A percentile compares a stretch with the other conserved stretches of the same genome.
Evolutionary conservation across 2,888 invertebrate species (phyloP).

Genomic region (Drosophila tripunctata): DNA sequence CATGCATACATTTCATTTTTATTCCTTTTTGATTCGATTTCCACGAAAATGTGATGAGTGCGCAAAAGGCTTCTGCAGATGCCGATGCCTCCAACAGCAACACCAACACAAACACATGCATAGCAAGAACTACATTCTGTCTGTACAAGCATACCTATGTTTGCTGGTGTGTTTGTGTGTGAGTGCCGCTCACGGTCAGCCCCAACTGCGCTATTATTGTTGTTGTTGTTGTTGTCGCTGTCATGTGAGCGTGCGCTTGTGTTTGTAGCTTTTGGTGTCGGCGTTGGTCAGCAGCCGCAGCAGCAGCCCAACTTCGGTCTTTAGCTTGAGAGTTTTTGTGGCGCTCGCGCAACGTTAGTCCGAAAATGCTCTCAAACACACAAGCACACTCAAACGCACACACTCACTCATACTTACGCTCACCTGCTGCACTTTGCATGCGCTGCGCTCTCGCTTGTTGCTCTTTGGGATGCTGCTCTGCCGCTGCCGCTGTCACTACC

Average conservation of each 20-base stretch:
- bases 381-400: slow-evolving; percentile 8
- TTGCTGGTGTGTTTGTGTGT: slow-evolving; percentile 27
- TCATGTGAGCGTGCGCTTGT: slow-evolving; percentile 61
- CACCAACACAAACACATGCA: slow-evolving; percentile 32
- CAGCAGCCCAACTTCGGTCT: slow-evolving; percentile 56
- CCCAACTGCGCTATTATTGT: slow-evolving; percentile 59
- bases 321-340: slow-evolving; percentile 53
- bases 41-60: slow-evolving; percentile 82
- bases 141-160: slow-evolving; percentile 25
- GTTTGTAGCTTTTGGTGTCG: slow-evolving; percentile 59
- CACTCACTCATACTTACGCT: slow-evolving; percentile 31
- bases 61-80: slow-evolving; percentile 79
- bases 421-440: slow-evolving; percentile 76
- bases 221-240: slow-evolving; percentile 36
- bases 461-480: slow-evolving; percentile 48
- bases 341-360: slow-evolving; percentile 62
- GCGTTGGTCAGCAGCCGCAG: slow-evolving; percentile 42
- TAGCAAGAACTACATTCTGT: slow-evolving; percentile 15
- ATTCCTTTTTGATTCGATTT: slow-evolving; percentile 78
- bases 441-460: slow-evolving; percentile 61
- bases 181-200: slow-evolving; percentile 59
- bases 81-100: slow-evolving; percentile 56
- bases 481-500: slow-evolving; percentile 8
- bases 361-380: slow-evolving; percentile 55
- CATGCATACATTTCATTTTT: no score